These are phyloP conservation scores for Nibea albiflora DNA, from an alignment of 2,113 vertebrate genomes.

Conservation along the genomic window DNA sequence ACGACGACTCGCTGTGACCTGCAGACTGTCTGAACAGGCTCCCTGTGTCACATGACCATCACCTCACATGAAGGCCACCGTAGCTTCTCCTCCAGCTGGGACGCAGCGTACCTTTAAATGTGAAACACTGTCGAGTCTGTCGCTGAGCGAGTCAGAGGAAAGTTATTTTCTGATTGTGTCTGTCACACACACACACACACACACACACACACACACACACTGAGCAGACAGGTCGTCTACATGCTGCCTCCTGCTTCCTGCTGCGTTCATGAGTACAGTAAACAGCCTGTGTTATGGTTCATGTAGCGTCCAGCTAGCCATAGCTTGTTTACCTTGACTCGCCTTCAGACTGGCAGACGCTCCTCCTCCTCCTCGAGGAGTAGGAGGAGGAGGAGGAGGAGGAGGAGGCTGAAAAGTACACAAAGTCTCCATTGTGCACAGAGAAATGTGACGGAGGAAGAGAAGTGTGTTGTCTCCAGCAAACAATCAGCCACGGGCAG, in stretches of 20 bases:
- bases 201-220: too few relatives aligned
- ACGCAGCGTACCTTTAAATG: too few relatives aligned
- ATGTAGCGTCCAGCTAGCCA: constrained; percentile 34
- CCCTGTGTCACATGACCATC: too few relatives aligned
- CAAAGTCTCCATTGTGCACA: constrained; percentile 42
- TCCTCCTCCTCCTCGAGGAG: constrained; percentile 14
- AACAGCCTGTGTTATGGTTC: constrained; percentile 60
- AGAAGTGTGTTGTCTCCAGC: not conserved
- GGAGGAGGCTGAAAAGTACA: constrained; percentile 5
- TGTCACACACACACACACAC: too few relatives aligned
- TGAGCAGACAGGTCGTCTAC: constrained; percentile 49
- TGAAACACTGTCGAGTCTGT: too few relatives aligned
- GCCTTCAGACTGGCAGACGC: constrained; percentile 47
- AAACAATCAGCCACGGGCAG: constrained; percentile 40
- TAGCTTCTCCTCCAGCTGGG: too few relatives aligned
- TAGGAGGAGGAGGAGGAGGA: too few relatives aligned
- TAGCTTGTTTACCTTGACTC: constrained; percentile 51
- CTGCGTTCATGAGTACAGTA: constrained; percentile 41
- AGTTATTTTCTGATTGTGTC: too few relatives aligned
- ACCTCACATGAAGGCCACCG: too few relatives aligned
- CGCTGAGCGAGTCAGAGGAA: too few relatives aligned
- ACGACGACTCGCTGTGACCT: too few relatives aligned
- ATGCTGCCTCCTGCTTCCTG: constrained; percentile 42
- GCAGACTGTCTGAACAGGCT: too few relatives aligned
- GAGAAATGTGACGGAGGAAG: constrained; percentile 38